Evolutionary conservation across 35 echinoderm and acorn worm species (phyloP), one percentile per base, ranked within the genome.

Genomic region (Ophioderma brevispina): DNA sequence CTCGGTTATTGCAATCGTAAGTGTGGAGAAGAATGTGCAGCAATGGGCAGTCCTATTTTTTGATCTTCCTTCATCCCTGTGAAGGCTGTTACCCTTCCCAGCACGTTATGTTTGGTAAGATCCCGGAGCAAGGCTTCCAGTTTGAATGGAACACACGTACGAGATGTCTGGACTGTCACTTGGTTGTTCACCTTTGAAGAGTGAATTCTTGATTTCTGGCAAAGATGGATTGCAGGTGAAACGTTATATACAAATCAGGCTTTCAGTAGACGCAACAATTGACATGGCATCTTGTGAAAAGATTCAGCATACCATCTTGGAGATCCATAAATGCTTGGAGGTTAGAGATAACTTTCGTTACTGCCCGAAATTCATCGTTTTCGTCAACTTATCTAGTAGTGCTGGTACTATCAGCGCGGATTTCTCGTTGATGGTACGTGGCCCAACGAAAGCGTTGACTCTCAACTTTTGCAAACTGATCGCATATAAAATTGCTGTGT

Each of bases 271-370:
- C 34, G 3, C 85, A 40, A 87, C 64, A 40, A 87, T 38, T 40
- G 85, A 59, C 85, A 87, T 87, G 0, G 85, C 55, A 78, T 87
- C 85, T 46, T 87, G n/a, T n/a, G 63, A 63, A 75, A 87, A 25
- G 31, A 38, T 78, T 87, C 36, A 39, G 55, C 55, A 64, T 76
- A 76, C 36, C 63, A 76, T 78, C 85, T 3, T 36, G 85, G 85
- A 36, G 55, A 64, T 32, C 85, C 85, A 76, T 76, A 76, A 38
- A 87, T 76, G 15, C 63, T 38, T 36, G 85, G 63, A 37, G 85
- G 85, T 19, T 77, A n/a, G n/a, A 41, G 35, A 87, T 76, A 3
- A 55, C 43, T 17, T 37, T 31, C n/a, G 37, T 41, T 28, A 8
- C 81, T 46, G 42, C 32, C 19, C 32, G 37, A 35, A n/a, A 5